Conservation (phyloP, 1,140 invertebrate genomes). For the Calliphora vicina region DNA sequence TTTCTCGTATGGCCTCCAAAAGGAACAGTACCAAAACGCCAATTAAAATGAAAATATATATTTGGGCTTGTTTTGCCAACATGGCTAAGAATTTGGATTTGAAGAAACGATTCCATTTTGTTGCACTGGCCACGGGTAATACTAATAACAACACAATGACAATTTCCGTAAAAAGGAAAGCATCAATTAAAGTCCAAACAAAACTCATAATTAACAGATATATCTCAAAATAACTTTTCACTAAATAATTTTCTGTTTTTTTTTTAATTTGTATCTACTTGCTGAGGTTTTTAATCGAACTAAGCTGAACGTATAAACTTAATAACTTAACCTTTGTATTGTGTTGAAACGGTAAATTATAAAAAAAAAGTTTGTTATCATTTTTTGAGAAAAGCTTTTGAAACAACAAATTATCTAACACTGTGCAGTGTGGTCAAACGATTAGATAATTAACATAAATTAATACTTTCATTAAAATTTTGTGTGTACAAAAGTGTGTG, state of each 20-base stretch:
- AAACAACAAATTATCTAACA: too few species aligned
- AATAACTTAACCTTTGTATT: background rate
- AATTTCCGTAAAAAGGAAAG: constrained; percentile 90
- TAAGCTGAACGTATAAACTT: background rate
- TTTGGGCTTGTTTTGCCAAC: constrained; percentile 80
- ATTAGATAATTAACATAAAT: background rate
- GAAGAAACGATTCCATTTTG: constrained; percentile 93
- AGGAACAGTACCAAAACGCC: constrained; percentile 83
- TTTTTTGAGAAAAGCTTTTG: too few species aligned
- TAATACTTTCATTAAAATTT: too few species aligned
- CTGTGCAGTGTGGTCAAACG: background rate
- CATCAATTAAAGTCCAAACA: constrained; percentile 94
- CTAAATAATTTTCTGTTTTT: background rate
- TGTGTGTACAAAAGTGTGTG: too few species aligned
- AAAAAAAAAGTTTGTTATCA: too few species aligned
- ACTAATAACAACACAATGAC: constrained; percentile 84
- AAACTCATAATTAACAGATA: constrained; percentile 89
- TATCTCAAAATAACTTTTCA: background rate
- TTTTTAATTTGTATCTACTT: background rate
- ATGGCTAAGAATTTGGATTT: constrained; percentile 88
- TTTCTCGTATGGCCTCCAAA: constrained; percentile 93
- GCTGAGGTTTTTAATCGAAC: background rate
- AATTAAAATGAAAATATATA: constrained; percentile 88
- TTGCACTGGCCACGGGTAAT: constrained; percentile 84
- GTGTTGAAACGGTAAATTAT: too few species aligned